Evolutionary conservation across 2,888 invertebrate species (phyloP), one percentile per base, ranked within the genome.

Genomic region (Endomychus coccineus): DNA sequence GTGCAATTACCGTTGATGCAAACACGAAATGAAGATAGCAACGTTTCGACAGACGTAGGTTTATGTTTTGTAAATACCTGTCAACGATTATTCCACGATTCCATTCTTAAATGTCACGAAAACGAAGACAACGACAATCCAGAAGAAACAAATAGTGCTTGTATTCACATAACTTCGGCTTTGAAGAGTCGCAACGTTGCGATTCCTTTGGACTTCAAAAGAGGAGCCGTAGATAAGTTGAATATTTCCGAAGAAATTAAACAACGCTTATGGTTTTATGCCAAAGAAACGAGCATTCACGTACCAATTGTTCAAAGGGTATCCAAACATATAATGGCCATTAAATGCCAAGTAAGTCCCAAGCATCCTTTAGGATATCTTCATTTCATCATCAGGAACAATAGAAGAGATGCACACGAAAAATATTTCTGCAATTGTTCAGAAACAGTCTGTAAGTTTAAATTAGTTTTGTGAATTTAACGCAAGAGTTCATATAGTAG

Each of bases 261-360:
- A 52, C 64, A 71, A 58, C 73, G 73, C 39, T 70, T 82, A 27
- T 75, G 74, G 70, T 54, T 71, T 12, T 55, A 79, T 39, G 74
- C 74, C 2, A 72, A 72, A 5, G 76, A 78, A 54, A 72, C 74
- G 2, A 71, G 75, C 3, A 71, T 70, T 4, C n/a, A n/a, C n/a
- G n/a, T n/a, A n/a, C 77, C 78, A 1, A 59, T 82, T 11, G 81
- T 83, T 3, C 82, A 83, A 59, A 67, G 79, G 46, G 76, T 83
- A 15, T 78, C 80, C 1, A 78, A 78, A 56, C 74, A 73, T 52
- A 75, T 79, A 19, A 77, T 83, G 76, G 81, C 77, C 29, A 80
- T 82, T 2, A 79, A 77, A 55, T 81, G 81, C 55, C 75, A 77
- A 59, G 71, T 74, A 5, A 74, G 73, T 33, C 69, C 74, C 1